Base-by-base conservation (phyloP, 2,888 invertebrate species). In the Nephrotoma flavescens region DNA sequence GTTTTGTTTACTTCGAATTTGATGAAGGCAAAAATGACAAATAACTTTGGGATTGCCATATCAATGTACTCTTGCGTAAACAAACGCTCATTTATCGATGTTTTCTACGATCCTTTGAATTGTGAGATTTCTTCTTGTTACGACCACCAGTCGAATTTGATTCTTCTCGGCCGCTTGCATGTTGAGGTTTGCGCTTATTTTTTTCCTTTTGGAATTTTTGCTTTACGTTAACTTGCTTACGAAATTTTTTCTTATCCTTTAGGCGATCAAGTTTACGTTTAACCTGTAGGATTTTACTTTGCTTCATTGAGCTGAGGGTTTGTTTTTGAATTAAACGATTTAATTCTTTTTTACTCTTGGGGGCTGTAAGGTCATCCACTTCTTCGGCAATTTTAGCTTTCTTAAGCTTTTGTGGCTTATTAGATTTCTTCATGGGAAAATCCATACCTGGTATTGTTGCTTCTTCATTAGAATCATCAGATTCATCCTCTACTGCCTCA, bases 211-310 rank as follows among this genome's bases (percentile, higher is more conserved):
- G 89, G 86, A 89, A 90, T 42, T 89, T 90, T 12, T 90, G 86
- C 12, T 90, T 89, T 71, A 89, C 90, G 86, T 90, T 89, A 86
- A 89, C 89, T 88, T 92, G 90, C 57, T 92, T 91, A 89, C 91
- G 90, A 0, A 94, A 93, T 89, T 94, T 94, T 90, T 95, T 96
- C 89, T 93, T 95, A 89, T 96, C 96, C 88, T 94, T 94, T 86
- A 93, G 92, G 88, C 94, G 93, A 87, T 96, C 96, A 42, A 96
- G 89, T 90, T 94, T 95, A 88, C 94, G 95, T 89, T 96, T 96
- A 91, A 93, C 93, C 92, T 95, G 95, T 89, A 95, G 96, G 0
- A 94, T 93, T 93, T 95, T 96, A 89, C 96, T 96, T 88, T 95
- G 95, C 89, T 96, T 94, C 15, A 96, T 93, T 90, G 94, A 94